Percentiles rank a stretch among this genome's conserved stretches.
Evolutionary conservation across 2,113 vertebrate genomes (phyloP).

Genomic region (Ochotona curzoniae): DNA sequence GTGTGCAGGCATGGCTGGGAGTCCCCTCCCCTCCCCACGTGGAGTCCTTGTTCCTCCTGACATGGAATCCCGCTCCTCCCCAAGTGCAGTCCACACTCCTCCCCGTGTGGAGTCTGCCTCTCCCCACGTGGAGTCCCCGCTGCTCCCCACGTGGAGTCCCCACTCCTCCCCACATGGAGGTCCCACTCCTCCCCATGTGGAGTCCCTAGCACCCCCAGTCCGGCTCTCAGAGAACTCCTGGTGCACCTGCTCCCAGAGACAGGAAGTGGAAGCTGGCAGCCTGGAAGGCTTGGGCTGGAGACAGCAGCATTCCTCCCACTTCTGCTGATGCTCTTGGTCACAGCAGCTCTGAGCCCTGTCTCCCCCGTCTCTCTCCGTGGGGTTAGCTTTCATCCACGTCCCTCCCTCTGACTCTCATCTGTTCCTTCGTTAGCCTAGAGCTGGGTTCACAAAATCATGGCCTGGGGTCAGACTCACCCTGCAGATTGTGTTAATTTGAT

Average conservation of each 20-base stretch:
- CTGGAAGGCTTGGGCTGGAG: background rate
- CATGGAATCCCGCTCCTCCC: no score
- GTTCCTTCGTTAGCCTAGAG: background rate
- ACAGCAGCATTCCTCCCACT: fast-evolving
- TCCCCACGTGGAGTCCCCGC: no score
- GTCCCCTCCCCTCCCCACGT: no score
- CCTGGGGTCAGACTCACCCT: background rate
- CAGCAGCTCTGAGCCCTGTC: background rate
- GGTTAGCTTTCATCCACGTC: fast-evolving
- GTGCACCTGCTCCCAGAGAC: background rate
- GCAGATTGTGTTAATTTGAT: background rate
- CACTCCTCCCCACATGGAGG: background rate
- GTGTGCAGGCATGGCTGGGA: fast-evolving
- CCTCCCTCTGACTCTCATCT: fast-evolving
- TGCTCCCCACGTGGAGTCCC: no score
- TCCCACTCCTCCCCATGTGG: background rate
- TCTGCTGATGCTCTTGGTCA: background rate
- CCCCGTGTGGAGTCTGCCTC: no score
- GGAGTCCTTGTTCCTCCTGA: no score
- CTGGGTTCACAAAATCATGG: background rate
- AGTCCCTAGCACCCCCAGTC: background rate
- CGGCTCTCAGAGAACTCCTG: no score
- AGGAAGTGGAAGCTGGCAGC: background rate
- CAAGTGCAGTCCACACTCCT: no score
- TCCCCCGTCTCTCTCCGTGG: fast-evolving